Percentiles rank a stretch among this genome's conserved stretches.
These are phyloP conservation scores for Aythya baeri DNA, from an alignment of 2,113 vertebrate species.

Conservation along the genomic window DNA sequence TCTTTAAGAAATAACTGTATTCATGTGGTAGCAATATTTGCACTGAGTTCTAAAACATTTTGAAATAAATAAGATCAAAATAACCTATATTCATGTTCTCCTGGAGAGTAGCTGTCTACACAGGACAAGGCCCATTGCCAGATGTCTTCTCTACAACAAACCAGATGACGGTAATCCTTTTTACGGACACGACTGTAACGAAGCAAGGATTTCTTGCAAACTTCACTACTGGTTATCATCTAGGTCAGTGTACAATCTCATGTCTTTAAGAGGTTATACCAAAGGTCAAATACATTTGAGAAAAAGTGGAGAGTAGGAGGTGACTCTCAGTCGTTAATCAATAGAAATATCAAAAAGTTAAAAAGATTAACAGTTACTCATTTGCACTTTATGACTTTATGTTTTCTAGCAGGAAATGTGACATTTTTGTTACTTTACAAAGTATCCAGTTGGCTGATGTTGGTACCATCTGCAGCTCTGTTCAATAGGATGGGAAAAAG, in stretches of 20 bases:
- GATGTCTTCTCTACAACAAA: slow-evolving; percentile 90
- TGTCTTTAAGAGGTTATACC: background rate
- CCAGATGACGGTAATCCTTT: slow-evolving; percentile 84
- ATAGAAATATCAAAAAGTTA: background rate
- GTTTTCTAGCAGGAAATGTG: background rate
- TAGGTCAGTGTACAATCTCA: slow-evolving; percentile 72
- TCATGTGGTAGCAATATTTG: background rate
- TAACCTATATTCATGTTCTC: background rate
- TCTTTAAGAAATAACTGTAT: background rate
- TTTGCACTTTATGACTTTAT: background rate
- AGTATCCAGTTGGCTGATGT: background rate
- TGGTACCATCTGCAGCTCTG: background rate
- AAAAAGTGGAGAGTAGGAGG: background rate
- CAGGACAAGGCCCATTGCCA: slow-evolving; percentile 76
- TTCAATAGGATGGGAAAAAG: background rate
- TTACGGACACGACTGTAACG: background rate
- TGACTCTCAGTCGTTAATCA: background rate
- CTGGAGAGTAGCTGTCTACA: slow-evolving; percentile 82
- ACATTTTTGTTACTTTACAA: background rate
- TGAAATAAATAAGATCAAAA: background rate
- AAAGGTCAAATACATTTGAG: background rate
- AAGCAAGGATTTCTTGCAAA: slow-evolving; percentile 88
- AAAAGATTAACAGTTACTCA: background rate
- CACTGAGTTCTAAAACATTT: background rate
- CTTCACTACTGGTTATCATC: slow-evolving; percentile 85